Evolutionary conservation across 2,797 vertebrate species (phyloP), one percentile per base, ranked within the genome.

Genomic region (Tamandua tetradactyla): DNA sequence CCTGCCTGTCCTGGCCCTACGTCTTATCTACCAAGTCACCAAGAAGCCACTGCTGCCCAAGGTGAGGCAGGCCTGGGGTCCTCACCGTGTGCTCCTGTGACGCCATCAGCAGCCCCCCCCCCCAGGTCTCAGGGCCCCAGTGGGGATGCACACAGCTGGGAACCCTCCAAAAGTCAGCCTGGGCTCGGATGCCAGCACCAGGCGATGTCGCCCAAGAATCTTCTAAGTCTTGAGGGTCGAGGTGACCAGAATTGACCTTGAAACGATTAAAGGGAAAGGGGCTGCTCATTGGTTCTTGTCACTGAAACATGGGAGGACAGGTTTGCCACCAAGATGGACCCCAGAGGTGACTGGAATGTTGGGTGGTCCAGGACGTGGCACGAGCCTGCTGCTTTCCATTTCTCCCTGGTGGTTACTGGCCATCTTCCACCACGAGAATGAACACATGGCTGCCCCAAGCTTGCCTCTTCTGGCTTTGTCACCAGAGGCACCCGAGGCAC

Each of bases 1-100:
- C 18, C 52, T 99, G 76, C 99, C 99, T 0, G 98, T 98, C 0
- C 75, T 99, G 90, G 97, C 98, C 0, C 5, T 95, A 42, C 98
- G 84, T 0, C 94, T 98, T 14, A 55, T 99, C 79, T 23, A 7
- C 12, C 95, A 98, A 74, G 69, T 98, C 23, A n/a, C 89, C 66
- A 59, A 27, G 71, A 87, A 93, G 81, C 64, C 62, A 23, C 92
- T 9, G 81, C 62, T 20, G 55, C 57, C 55, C 35, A 88, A 94
- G 47, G 96, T 96, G 94, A 93, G 62, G 64, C 3, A 0, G n/a
- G 18, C 30, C 42, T 1, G 42, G 40, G 71, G 22, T 44, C 14
- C 32, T 18, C 7, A 2, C 20, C 2, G 0, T 5, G 17, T 12
- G 0, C 59, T 27, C 22, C 40, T 5, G 15, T 86, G 66, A 25